Percentiles rank a stretch among this genome's conserved stretches.
Evolutionary conservation across 30 jellyfish, hydroid and myxozoan genomes (phyloP).

Genomic region (Chrysaora quinquecirrha): DNA sequence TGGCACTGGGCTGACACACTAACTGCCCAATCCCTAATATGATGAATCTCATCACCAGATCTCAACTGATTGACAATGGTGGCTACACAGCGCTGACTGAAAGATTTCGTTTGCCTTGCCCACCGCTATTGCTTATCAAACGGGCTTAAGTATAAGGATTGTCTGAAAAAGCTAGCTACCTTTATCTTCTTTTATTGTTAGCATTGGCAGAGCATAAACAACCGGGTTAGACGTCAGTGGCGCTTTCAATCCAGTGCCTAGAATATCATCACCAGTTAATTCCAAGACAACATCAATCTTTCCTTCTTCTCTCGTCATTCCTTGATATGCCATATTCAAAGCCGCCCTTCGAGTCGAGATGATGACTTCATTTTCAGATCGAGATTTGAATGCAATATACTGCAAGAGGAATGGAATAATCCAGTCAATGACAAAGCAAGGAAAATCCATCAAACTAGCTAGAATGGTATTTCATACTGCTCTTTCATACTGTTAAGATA

Average conservation of each 20-base stretch:
- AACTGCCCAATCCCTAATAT: too few relatives aligned
- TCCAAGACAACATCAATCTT: slow-evolving; percentile 85
- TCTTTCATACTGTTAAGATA: too few relatives aligned
- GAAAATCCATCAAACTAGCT: background rate
- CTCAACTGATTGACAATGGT: too few relatives aligned
- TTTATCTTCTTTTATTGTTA: slow-evolving; percentile 94
- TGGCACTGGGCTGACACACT: too few relatives aligned
- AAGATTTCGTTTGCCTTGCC: too few relatives aligned
- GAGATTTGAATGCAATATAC: slow-evolving; percentile 89
- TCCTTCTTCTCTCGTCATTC: slow-evolving; percentile 81
- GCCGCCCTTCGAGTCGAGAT: slow-evolving; percentile 93
- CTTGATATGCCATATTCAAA: slow-evolving; percentile 95
- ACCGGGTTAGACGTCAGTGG: slow-evolving; percentile 86
- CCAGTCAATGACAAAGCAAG: background rate
- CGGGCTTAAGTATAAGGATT: too few relatives aligned
- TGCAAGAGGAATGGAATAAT: slow-evolving; percentile 10
- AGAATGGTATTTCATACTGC: too few relatives aligned
- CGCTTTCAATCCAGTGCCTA: slow-evolving; percentile 91
- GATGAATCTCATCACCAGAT: too few relatives aligned
- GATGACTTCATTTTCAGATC: slow-evolving; percentile 62
- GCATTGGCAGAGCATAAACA: slow-evolving; percentile 94
- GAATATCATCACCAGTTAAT: slow-evolving; percentile 85
- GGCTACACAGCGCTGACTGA: too few relatives aligned
- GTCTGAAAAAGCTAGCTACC: too few relatives aligned
- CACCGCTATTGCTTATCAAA: too few relatives aligned